A percentile compares a stretch with the other conserved stretches of the same genome.
Evolutionary conservation across 2,888 invertebrate genomes (phyloP).

Genomic region (Sphaerophoria rueppellii): DNA sequence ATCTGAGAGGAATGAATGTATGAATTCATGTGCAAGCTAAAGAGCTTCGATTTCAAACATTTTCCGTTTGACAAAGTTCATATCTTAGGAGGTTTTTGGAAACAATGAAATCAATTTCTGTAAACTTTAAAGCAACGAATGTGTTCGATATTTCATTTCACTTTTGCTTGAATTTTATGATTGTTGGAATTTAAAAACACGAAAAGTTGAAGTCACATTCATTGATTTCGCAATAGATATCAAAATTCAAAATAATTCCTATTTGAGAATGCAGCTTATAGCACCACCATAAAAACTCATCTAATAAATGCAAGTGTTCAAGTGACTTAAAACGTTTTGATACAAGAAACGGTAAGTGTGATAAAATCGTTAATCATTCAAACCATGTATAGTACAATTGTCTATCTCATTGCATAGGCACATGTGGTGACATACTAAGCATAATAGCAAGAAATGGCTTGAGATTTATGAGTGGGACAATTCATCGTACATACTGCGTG

Average conservation of each 20-base stretch:
- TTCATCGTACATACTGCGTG: conserved; percentile 1
- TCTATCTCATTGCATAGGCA: not conserved
- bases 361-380: conserved; percentile 21
- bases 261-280: not conserved
- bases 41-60: too few relatives aligned
- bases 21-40: not conserved
- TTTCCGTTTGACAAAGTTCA: too few relatives aligned
- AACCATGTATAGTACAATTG: not conserved
- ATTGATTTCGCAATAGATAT: not conserved
- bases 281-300: too few relatives aligned
- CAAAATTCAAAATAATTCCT: not conserved
- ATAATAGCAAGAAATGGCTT: not conserved
- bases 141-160: too few relatives aligned
- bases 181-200: too few relatives aligned
- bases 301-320: not conserved
- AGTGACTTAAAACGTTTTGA: not conserved
- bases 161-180: too few relatives aligned
- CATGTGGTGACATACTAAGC: too few relatives aligned
- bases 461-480: conserved; percentile 5
- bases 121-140: too few relatives aligned
- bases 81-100: too few relatives aligned
- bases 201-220: too few relatives aligned
- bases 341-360: not conserved
- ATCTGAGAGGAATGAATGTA: not conserved
- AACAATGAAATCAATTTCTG: too few relatives aligned